These are phyloP conservation scores for Loris lydekkerianus DNA, from an alignment of 2,797 vertebrate species.

Conservation along the genomic window DNA sequence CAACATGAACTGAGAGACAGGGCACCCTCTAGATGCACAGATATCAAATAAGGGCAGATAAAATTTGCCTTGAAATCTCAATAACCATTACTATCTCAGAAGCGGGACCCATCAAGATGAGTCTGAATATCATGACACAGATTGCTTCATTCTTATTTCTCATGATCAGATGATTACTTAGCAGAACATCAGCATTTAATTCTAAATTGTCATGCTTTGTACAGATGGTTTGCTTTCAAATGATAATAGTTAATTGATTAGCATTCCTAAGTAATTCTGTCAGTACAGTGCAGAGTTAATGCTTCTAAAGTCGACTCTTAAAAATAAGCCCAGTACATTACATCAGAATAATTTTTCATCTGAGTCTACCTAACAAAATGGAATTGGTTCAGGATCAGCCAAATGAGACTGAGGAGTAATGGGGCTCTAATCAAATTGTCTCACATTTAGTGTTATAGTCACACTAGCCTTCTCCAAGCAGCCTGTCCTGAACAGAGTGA, in stretches of 20 bases:
- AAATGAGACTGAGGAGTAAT: neutral
- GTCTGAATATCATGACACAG: neutral
- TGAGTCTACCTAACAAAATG: neutral
- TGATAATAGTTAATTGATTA: neutral
- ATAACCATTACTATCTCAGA: neutral
- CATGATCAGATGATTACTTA: neutral
- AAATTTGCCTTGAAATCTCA: neutral
- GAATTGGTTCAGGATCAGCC: neutral
- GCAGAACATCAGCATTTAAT: neutral
- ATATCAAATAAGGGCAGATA: neutral
- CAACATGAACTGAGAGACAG: neutral
- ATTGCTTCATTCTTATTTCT: neutral
- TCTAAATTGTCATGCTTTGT: neutral
- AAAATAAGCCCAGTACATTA: conserved; percentile 29
- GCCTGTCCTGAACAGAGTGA: neutral
- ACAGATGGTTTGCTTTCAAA: conserved; percentile 46
- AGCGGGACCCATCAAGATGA: neutral
- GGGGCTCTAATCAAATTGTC: neutral
- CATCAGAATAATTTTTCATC: neutral
- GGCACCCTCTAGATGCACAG: neutral
- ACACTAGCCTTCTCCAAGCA: neutral
- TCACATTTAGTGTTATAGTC: neutral
- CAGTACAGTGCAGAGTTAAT: neutral
- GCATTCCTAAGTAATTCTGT: neutral
- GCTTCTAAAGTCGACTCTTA: neutral